Base-by-base conservation (phyloP, 2,113 vertebrate species). In the Xenotilapia leptura region DNA sequence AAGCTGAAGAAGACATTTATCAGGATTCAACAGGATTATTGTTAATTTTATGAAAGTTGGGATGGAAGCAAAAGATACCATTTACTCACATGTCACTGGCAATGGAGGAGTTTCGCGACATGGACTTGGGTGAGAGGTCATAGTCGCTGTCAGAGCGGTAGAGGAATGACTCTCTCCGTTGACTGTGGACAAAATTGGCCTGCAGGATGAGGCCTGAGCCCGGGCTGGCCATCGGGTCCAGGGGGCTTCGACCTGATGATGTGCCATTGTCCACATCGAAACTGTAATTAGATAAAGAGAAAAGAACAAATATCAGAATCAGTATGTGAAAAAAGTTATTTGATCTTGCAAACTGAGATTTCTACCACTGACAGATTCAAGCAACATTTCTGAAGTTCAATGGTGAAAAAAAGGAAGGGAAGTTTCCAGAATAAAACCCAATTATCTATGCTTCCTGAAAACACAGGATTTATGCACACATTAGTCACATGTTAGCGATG, bases 251-350 rank as follows among this genome's bases (percentile, higher is more conserved):
- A 95, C 98, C 98, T 5, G 98, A 97, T 91, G 98, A 97, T 10
- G 98, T 98, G 94, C 99, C 99, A 98, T 99, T 99, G 97, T 99
- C 99, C 96, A 99, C 98, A 87, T 99, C 99, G 12, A 99, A 99
- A 95, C 99, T 99, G 95, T 8, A 87, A 88, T 83, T 15, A 91
- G 53, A 82, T 28, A 85, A 40, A 79, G 19, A 89, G 5, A 26
- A 77, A 21, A 51, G 26, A 14, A 81, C 17, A 84, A 42, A 31
- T 2, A 68, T 89, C 8, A 86, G 36, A 53, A 77, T 84, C 11
- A 31, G 23, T 49, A 31, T 49, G 14, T 42, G 79, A 14, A 75
- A 17, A 70, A 9, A 81, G 4, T 23, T 21, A 23, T 65, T 36
- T 19, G 15, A 15, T 36, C 10, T 11, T 54, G 33, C 21, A 26